Evolutionary conservation across 2,113 vertebrate species (phyloP), one percentile per base, ranked within the genome.

Genomic region (Petrocephalus microphthalmus): DNA sequence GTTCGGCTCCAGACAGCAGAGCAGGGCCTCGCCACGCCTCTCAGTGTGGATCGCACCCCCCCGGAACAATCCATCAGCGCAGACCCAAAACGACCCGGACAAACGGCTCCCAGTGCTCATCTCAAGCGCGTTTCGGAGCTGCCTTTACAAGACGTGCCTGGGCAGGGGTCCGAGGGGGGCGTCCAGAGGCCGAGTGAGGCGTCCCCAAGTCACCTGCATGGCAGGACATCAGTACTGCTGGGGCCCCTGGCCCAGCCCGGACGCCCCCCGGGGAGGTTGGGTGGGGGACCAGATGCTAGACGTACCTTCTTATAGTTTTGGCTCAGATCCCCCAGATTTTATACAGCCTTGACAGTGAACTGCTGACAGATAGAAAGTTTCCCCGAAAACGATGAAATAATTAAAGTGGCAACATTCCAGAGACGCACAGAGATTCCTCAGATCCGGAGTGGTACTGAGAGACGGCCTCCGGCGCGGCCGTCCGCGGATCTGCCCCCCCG

Each of bases 61-160:
- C 49, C 83, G 1, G 49, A 84, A 84, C 47, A 51, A 52, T 25
- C 83, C 45, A 22, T 29, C 45, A 53, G 5, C 13, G 10, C 10
- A 1, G n/a, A 53, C 47, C 51, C 13, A 25, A 29, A 52, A 84
- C 83, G n/a, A 52, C 83, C 83, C 8, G 51, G 83, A n/a, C 19
- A n/a, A 49, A 83, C 45, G 7, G 45, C n/a, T 84, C 49, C 83
- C 83, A 84, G 47, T 52, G 47, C 49, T 84, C 19, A 15, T 84
- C 49, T 84, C 47, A 51, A 53, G 49, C 49, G 13, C 25, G 49
- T 29, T 52, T 45, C 33, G 45, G 5, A 82, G 45, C 42, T 2
- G 83, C n/a, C 45, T 53, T 53, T 84, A 84, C 19, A 51, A 84
- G 83, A 84, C 22, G 83, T 45, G 83, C 83, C 83, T 84, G 83